These are phyloP conservation scores for Chiloscyllium punctatum DNA, from an alignment of 2,797 vertebrate genomes.

Conservation along the genomic window DNA sequence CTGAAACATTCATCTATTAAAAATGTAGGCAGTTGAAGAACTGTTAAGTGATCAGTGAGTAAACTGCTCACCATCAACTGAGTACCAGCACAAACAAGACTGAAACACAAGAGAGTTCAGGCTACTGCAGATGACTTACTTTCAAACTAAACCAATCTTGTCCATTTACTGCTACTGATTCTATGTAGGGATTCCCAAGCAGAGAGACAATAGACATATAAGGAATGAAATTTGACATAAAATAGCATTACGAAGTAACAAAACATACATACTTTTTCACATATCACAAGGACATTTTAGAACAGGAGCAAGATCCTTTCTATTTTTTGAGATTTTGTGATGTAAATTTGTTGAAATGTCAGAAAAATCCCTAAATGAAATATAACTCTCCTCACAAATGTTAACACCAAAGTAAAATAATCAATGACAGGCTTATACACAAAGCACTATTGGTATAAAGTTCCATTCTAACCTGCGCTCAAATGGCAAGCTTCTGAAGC, in stretches of 20 bases:
- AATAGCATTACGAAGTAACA: background rate
- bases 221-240: background rate
- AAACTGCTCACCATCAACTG: background rate
- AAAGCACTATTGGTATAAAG: conserved; percentile 38
- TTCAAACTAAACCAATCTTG: background rate
- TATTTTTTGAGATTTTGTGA: background rate
- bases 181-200: background rate
- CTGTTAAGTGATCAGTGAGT: background rate
- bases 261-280: background rate
- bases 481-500: background rate
- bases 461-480: no score
- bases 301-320: background rate
- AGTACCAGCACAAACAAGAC: background rate
- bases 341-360: background rate
- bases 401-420: conserved; percentile 40
- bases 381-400: no score
- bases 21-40: background rate
- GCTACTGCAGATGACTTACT: background rate
- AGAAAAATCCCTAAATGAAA: no score
- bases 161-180: background rate
- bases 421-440: conserved; percentile 40
- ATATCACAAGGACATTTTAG: background rate
- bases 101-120: background rate
- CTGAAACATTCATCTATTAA: background rate
- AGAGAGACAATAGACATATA: background rate